Percentiles rank a stretch among this genome's conserved stretches.
Evolutionary conservation across 1,140 invertebrate genomes (phyloP).

Genomic region (Lethocerus indicus): DNA sequence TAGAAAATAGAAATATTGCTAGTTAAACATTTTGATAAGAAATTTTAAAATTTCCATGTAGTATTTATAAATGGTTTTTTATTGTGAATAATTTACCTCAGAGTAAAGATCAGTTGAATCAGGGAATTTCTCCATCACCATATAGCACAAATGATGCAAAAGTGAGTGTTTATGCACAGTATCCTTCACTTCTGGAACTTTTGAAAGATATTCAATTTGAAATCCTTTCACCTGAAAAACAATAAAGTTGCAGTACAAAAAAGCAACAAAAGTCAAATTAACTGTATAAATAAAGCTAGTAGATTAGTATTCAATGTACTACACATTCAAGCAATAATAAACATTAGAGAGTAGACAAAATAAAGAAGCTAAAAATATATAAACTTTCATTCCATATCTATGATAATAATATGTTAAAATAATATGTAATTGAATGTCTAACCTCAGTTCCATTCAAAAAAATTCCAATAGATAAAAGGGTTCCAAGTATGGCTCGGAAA

Average conservation of each 20-base stretch:
- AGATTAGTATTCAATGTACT: not conserved
- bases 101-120: slow-evolving; percentile 93
- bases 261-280: not conserved
- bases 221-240: slow-evolving; percentile 74
- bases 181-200: slow-evolving; percentile 98
- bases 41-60: not conserved
- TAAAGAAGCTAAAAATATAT: not conserved
- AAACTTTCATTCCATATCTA: not conserved
- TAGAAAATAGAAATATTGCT: not conserved
- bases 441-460: slow-evolving; percentile 89
- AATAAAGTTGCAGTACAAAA: not conserved
- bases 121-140: slow-evolving; percentile 92
- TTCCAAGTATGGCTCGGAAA: slow-evolving; percentile 85
- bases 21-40: not conserved
- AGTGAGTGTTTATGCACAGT: slow-evolving; percentile 97
- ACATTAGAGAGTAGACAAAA: no score
- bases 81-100: slow-evolving; percentile 43
- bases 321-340: not conserved
- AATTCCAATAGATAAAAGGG: slow-evolving; percentile 87
- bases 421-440: slow-evolving; percentile 21
- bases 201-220: slow-evolving; percentile 92
- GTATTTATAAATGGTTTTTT: not conserved
- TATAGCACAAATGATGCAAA: slow-evolving; percentile 91
- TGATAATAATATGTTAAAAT: not conserved
- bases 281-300: no score